Evolutionary conservation across 2,113 vertebrate species (phyloP).

Genomic region (Mugil cephalus): DNA sequence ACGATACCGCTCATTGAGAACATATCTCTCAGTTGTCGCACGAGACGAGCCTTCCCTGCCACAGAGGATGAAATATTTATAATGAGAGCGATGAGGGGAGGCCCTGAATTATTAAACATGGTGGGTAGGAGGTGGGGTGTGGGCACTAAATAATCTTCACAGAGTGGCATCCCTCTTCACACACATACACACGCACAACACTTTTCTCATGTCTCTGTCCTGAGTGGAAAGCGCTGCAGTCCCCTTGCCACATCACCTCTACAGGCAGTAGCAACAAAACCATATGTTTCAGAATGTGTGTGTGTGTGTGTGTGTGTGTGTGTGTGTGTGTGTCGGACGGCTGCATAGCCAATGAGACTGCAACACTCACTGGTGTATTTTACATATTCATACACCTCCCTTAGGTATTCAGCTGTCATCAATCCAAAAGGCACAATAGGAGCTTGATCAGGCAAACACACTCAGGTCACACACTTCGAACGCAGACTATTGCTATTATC

Average conservation of each 20-base stretch:
- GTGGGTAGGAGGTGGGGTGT: conserved; percentile 61
- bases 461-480: conserved; percentile 52
- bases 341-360: conserved; percentile 41
- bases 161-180: conserved; percentile 38
- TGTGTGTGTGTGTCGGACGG: conserved; percentile 12
- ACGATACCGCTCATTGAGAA: conserved; percentile 75
- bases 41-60: conserved; percentile 90
- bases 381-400: conserved; percentile 64
- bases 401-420: conserved; percentile 64
- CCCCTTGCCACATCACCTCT: conserved; percentile 43
- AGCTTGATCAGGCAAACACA: conserved; percentile 49
- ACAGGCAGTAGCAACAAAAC: conserved; percentile 30
- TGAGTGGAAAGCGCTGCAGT: conserved; percentile 76
- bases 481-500: conserved; percentile 38
- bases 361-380: conserved; percentile 40
- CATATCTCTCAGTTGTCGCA: conserved; percentile 84
- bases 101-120: conserved; percentile 92
- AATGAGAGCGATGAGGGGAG: conserved; percentile 89
- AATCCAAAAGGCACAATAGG: conserved; percentile 59
- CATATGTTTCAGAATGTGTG: conserved; percentile 34
- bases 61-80: conserved; percentile 95
- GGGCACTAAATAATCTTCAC: conserved; percentile 89
- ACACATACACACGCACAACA: conserved; percentile 14
- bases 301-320: conserved; percentile 24
- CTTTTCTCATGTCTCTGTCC: conserved; percentile 7